Percentiles rank a stretch among this genome's conserved stretches.
Evolutionary conservation across 23 tunicate genomes (phyloP).

Genomic region (Aplidium turbinatum): DNA sequence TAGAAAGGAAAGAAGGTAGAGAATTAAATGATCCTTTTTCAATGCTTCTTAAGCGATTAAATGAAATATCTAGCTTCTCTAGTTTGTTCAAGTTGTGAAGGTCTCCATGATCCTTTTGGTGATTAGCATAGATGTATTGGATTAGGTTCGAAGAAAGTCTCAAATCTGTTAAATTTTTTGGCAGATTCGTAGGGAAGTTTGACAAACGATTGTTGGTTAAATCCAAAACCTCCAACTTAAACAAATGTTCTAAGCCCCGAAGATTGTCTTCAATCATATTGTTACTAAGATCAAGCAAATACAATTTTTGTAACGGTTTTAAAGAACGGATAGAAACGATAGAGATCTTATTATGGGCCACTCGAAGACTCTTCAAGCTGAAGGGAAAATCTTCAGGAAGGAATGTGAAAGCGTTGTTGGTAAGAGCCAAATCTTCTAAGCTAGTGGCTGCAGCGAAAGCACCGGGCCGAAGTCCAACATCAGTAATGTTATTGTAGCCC

Average conservation of each 20-base stretch:
- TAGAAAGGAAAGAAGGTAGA: conserved; percentile 31
- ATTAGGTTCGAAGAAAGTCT: conserved; percentile 42
- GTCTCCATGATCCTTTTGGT: conserved; percentile 27
- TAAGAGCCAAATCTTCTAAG: conserved; percentile 28
- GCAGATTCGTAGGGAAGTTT: conserved; percentile 47
- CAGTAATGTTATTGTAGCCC: conserved; percentile 60
- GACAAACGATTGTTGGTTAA: conserved; percentile 36
- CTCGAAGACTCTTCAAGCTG: conserved; percentile 25
- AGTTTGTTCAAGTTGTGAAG: conserved; percentile 15
- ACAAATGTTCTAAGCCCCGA: conserved; percentile 1
- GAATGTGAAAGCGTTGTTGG: conserved; percentile 34
- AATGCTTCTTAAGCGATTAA: conserved; percentile 50
- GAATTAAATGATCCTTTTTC: conserved; percentile 38
- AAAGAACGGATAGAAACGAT: conserved; percentile 10
- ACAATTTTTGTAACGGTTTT: conserved; percentile 7
- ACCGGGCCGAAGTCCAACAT: conserved; percentile 20
- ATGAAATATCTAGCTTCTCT: conserved; percentile 57
- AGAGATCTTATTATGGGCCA: conserved; percentile 31
- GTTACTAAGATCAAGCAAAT: conserved; percentile 35
- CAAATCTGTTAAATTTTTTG: conserved; percentile 43
- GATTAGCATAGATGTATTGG: conserved; percentile 35
- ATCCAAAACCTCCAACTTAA: conserved; percentile 23
- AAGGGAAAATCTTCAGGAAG: conserved; percentile 44
- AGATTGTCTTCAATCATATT: conserved; percentile 29
- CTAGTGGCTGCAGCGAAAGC: conserved; percentile 20